Percentiles rank a stretch among this genome's conserved stretches.
phyloP scores from a whole-genome alignment of 2,888 invertebrate genomes.

The Helobdella robusta region DNA sequence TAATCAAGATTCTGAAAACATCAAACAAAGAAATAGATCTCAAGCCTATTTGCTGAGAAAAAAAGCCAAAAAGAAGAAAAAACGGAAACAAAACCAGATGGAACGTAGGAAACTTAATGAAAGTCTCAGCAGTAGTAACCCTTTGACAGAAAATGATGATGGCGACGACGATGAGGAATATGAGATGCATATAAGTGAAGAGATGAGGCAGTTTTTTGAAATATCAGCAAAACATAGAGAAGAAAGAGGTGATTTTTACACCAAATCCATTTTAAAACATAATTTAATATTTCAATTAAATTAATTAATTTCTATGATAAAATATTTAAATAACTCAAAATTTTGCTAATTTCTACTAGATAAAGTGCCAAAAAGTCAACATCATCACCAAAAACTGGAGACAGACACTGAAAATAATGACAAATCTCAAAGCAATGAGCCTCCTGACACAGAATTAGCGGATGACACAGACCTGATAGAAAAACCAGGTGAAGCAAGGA shows the following conservation, averaged over 20 bases:
- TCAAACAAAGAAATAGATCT: not conserved
- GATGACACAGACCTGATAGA: constrained; percentile 38
- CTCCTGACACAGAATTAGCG: not conserved
- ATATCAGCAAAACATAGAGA: constrained; percentile 56
- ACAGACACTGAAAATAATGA: not conserved
- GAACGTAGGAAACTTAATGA: too few relatives aligned
- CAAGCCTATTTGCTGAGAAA: not conserved
- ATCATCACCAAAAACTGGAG: not conserved
- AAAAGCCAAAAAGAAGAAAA: not conserved
- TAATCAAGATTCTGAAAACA: too few relatives aligned
- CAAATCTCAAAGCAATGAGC: not conserved
- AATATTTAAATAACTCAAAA: not conserved
- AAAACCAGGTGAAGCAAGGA: constrained; percentile 42
- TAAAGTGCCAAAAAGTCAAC: not conserved
- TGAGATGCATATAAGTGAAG: constrained; percentile 58
- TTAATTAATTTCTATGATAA: too few relatives aligned
- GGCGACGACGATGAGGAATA: constrained; percentile 34
- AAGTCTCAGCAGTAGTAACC: not conserved
- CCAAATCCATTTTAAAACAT: not conserved
- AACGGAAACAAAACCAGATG: not conserved
- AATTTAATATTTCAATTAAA: not conserved
- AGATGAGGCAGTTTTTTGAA: constrained; percentile 58
- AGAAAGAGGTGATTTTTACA: constrained; percentile 45
- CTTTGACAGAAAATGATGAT: not conserved
- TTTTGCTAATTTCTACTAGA: not conserved